These are phyloP conservation scores for Alces alces DNA, from an alignment of 2,113 vertebrate species.

Conservation along the genomic window DNA sequence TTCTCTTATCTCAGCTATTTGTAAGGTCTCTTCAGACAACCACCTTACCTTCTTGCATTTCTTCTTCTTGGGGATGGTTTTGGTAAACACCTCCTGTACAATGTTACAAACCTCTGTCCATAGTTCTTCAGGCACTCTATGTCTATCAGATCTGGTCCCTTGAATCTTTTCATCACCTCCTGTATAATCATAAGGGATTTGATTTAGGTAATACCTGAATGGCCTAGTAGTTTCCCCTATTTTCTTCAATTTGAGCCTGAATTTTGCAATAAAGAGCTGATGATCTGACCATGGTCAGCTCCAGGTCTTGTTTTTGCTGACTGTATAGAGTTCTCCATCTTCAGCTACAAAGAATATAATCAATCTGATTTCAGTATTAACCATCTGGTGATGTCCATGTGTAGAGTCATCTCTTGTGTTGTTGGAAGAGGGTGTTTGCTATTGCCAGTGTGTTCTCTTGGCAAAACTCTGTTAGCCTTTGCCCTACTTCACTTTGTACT, in stretches of 20 bases:
- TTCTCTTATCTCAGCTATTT: not conserved
- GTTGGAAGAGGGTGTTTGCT: not conserved
- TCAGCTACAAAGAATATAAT: not conserved
- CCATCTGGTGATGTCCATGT: not conserved
- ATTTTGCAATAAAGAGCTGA: not conserved
- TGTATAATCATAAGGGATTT: not conserved
- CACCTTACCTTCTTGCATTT: not conserved
- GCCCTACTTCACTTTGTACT: not conserved
- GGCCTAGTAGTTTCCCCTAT: not conserved
- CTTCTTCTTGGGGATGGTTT: not conserved
- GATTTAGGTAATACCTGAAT: not conserved
- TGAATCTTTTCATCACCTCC: not conserved
- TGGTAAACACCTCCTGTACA: not conserved
- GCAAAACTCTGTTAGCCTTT: not conserved
- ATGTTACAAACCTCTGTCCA: not conserved
- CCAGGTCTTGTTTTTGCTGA: not conserved
- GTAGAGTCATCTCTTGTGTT: not conserved
- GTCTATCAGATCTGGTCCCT: not conserved
- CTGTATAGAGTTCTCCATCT: not conserved
- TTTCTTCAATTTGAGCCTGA: not conserved
- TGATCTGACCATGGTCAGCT: not conserved
- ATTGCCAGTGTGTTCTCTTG: not conserved
- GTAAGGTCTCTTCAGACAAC: not conserved
- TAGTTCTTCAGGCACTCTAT: not conserved
- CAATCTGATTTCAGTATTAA: not conserved